phyloP scores from a whole-genome alignment of 2,797 vertebrate species.

The Danionella dracula region DNA sequence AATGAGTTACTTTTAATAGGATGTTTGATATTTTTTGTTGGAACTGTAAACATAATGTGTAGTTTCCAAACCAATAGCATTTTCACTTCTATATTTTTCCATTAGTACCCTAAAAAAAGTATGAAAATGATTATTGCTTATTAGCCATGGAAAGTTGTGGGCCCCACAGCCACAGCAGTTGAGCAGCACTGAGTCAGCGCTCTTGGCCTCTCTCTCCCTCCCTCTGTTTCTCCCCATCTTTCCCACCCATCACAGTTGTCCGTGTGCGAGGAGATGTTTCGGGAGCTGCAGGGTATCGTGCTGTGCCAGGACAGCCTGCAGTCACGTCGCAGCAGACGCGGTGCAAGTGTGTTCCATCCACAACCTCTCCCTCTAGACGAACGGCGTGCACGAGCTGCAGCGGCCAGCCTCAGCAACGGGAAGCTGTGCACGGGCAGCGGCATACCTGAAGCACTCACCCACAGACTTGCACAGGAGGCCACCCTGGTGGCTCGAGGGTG shows the following conservation, averaged over 20 bases:
- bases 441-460: conserved; percentile 83
- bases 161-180: too few species aligned
- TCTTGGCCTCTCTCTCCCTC: conserved; percentile 51
- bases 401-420: conserved; percentile 90
- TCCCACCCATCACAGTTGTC: conserved; percentile 75
- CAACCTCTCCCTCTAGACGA: conserved; percentile 76
- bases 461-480: conserved; percentile 93
- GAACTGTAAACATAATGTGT: too few species aligned
- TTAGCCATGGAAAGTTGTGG: not conserved
- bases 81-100: too few species aligned
- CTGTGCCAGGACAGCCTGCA: conserved; percentile 90
- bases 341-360: conserved; percentile 62
- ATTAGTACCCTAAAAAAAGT: too few species aligned
- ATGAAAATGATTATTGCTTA: too few species aligned
- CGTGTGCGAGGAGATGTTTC: conserved; percentile 94
- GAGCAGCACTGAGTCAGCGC: conserved; percentile 54
- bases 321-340: conserved; percentile 75
- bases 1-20: too few species aligned
- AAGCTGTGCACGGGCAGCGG: conserved; percentile 86
- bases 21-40: too few species aligned
- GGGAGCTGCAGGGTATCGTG: conserved; percentile 90
- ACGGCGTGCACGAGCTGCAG: conserved; percentile 70
- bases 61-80: too few species aligned
- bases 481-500: conserved; percentile 88
- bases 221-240: not conserved